Percentiles rank a stretch among this genome's conserved stretches.
phyloP scores from a whole-genome alignment of 2,113 vertebrate species.

The Actinemys pallida region DNA sequence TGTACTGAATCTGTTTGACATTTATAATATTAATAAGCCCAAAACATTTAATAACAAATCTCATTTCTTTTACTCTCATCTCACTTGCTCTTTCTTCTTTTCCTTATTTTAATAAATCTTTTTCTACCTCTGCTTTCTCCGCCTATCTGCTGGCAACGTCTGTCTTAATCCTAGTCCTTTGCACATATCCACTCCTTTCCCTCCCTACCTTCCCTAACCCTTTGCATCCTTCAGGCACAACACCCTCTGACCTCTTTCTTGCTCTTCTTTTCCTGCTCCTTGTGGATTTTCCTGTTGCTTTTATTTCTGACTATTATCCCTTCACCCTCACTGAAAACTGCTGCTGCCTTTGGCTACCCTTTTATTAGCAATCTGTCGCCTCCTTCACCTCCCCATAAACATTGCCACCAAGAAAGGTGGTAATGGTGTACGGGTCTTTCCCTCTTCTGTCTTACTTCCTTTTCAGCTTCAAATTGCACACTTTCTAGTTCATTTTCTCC shows the following conservation, averaged over 20 bases:
- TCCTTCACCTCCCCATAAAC: not conserved
- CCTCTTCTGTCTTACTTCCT: not conserved
- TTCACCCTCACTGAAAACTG: not conserved
- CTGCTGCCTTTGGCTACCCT: not conserved
- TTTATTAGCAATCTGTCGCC: not conserved
- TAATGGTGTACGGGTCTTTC: not conserved
- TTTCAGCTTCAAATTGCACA: not conserved
- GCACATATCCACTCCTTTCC: not conserved
- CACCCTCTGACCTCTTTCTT: not conserved
- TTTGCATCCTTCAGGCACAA: not conserved
- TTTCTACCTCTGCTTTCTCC: not conserved
- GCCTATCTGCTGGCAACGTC: not conserved
- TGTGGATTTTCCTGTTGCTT: not conserved
- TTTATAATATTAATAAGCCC: not conserved
- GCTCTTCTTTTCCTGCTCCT: not conserved
- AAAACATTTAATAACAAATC: not conserved
- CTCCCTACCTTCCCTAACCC: not conserved
- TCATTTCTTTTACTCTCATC: not conserved
- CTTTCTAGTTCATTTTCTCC: not conserved
- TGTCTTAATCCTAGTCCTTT: not conserved
- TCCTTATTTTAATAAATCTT: not conserved
- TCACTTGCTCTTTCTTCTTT: not conserved
- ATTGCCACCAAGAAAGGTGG: not conserved
- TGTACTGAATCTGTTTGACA: not conserved
- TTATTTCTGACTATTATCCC: not conserved